These are phyloP conservation scores for Apamea epomidion DNA, from an alignment of 2,888 invertebrate species.

Conservation along the genomic window DNA sequence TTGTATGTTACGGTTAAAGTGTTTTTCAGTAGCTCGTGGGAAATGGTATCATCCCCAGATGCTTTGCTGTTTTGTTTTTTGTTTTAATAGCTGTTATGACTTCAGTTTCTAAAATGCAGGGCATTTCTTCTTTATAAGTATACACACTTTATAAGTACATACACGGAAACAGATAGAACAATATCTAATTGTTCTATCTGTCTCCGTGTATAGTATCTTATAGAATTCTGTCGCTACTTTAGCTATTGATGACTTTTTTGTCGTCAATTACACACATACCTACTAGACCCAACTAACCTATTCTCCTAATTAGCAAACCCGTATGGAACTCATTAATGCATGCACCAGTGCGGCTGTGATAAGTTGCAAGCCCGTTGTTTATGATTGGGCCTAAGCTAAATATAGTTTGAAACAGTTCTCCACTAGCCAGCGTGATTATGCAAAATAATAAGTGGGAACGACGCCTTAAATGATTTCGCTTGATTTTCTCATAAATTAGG, in stretches of 20 bases:
- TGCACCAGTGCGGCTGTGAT: conserved; percentile 40
- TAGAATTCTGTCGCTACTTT: background rate
- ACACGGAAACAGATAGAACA: too few relatives aligned
- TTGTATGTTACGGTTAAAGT: too few relatives aligned
- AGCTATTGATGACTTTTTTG: background rate
- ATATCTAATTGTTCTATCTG: too few relatives aligned
- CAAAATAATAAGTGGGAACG: conserved; percentile 7
- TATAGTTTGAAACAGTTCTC: conserved; percentile 24
- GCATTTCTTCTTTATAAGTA: background rate
- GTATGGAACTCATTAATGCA: conserved; percentile 45
- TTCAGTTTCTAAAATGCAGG: background rate
- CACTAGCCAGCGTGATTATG: conserved; percentile 6
- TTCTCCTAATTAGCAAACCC: conserved; percentile 32
- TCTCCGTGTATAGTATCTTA: background rate
- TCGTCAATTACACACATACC: background rate
- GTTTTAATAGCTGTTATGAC: background rate
- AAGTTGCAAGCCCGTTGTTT: conserved; percentile 54
- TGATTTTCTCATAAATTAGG: conserved; percentile 1
- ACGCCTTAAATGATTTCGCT: background rate
- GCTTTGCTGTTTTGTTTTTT: too few relatives aligned
- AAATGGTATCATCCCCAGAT: too few relatives aligned
- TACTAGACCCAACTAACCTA: conserved; percentile 1
- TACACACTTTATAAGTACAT: too few relatives aligned
- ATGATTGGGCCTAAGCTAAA: conserved; percentile 29
- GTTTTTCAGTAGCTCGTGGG: too few relatives aligned